These are phyloP conservation scores for Puma concolor DNA, from an alignment of 2,113 vertebrate species.

Conservation along the genomic window DNA sequence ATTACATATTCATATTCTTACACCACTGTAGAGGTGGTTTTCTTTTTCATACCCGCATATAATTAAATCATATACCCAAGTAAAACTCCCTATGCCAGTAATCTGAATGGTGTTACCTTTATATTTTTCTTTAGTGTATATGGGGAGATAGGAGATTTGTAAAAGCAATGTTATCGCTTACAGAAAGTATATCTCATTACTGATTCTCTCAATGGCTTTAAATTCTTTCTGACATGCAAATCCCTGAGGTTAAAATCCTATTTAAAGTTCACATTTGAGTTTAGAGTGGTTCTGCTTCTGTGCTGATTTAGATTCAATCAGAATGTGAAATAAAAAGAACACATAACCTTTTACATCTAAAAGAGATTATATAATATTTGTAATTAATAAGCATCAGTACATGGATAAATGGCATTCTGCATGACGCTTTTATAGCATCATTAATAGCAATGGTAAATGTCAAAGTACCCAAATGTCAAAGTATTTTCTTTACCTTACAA, in stretches of 20 bases:
- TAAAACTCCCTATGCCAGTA: background rate
- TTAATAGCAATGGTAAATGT: slow-evolving; percentile 82
- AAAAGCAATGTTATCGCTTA: background rate
- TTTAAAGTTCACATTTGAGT: slow-evolving; percentile 82
- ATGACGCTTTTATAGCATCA: slow-evolving; percentile 73
- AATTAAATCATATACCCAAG: slow-evolving; percentile 59
- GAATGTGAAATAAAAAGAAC: slow-evolving; percentile 69
- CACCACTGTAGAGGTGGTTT: background rate
- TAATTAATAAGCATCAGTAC: slow-evolving; percentile 82
- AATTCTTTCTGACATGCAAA: slow-evolving; percentile 39
- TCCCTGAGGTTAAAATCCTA: slow-evolving; percentile 64
- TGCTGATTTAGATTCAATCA: slow-evolving; percentile 77
- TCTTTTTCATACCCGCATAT: slow-evolving; percentile 49
- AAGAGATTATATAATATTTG: slow-evolving; percentile 79
- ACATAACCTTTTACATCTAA: slow-evolving; percentile 82
- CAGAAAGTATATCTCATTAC: slow-evolving; percentile 18
- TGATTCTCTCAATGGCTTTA: background rate
- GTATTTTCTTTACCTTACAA: slow-evolving; percentile 76
- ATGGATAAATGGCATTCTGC: slow-evolving; percentile 73
- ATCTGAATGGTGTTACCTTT: slow-evolving; percentile 40
- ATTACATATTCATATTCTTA: slow-evolving; percentile 65
- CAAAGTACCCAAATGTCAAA: slow-evolving; percentile 82
- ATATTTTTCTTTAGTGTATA: background rate
- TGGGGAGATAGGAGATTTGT: background rate
- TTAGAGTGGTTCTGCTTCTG: slow-evolving; percentile 74